Evolutionary conservation across 1,140 invertebrate genomes (phyloP), one percentile per base, ranked within the genome.

Genomic region (Macrosteles quadrilineatus): DNA sequence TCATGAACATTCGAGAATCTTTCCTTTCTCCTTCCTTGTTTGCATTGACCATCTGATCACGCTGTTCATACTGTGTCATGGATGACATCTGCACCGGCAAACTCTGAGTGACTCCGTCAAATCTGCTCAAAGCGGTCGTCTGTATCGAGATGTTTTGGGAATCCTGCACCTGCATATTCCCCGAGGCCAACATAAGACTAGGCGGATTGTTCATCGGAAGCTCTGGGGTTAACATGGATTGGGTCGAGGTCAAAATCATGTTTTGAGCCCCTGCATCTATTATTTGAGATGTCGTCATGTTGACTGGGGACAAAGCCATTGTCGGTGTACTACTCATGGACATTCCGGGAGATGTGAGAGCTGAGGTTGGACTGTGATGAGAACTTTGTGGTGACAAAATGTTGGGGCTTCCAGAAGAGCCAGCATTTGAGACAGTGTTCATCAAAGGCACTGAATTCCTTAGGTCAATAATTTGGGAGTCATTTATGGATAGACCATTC

Each of bases 61-160:
- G 2, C 17, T 32, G 31, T n/a, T 30, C 19, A 36, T 63, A 50
- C 23, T 19, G 27, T 1, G 4, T 63, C 30, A n/a, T 63, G 12
- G n/a, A 17, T n/a, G 29, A n/a, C 30, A 63, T n/a, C 31, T 19
- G 19, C 11, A 25, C 23, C 14, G 31, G 29, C 32, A 32, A 19
- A 30, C 17, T 63, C 23, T 14, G 29, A 14, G 17, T 36, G 27
- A 12, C 27, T 36, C n/a, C 11, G 17, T 32, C 29, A 19, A 32
- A 32, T n/a, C 29, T 30, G 19, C 40, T 40, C 14, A 66, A 25
- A 66, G 17, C 23, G 21, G 32, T 66, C 12, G 32, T 45, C 27
- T 66, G 63, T 2, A 43, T 27, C 63, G 17, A 17, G 3, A 66
- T 25, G 21, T 31, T 36, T 29, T n/a, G 59, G n/a, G 59, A 63